These are phyloP conservation scores for Melikaiella ostensackeni DNA, from an alignment of 2,888 invertebrate species.

Conservation along the genomic window DNA sequence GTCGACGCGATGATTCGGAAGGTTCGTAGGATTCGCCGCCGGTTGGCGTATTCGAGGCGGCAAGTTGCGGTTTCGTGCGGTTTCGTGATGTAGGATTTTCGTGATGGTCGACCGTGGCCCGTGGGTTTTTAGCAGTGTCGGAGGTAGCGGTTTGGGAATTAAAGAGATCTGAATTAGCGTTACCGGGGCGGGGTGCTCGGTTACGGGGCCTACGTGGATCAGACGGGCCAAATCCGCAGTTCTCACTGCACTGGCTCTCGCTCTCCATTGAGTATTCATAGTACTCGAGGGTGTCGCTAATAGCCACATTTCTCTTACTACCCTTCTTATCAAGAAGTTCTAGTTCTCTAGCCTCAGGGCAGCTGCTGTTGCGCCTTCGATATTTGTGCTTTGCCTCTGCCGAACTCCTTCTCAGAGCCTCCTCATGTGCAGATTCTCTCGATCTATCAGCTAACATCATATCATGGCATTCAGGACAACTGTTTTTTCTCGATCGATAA, in stretches of 20 bases:
- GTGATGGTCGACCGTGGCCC: constrained; percentile 70
- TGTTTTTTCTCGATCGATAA: constrained; percentile 62
- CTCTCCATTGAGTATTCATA: constrained; percentile 77
- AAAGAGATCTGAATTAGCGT: constrained; percentile 77
- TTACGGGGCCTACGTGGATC: constrained; percentile 76
- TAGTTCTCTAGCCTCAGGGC: constrained; percentile 69
- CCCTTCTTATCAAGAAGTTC: constrained; percentile 73
- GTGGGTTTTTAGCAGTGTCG: constrained; percentile 77
- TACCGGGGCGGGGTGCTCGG: constrained; percentile 77
- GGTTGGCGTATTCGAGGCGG: constrained; percentile 56
- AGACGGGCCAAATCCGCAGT: constrained; percentile 78
- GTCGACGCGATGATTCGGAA: constrained; percentile 58
- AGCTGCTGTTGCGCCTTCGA: constrained; percentile 72
- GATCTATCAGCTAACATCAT: constrained; percentile 53
- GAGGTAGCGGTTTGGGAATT: constrained; percentile 77
- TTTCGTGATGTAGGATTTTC: constrained; percentile 64
- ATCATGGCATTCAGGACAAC: constrained; percentile 68
- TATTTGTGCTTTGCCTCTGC: constrained; percentile 51
- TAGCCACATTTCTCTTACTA: constrained; percentile 77
- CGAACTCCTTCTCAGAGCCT: constrained; percentile 36
- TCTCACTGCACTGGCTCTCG: constrained; percentile 77
- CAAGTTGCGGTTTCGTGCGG: constrained; percentile 60
- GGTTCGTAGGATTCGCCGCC: constrained; percentile 58
- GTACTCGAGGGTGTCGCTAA: constrained; percentile 77
- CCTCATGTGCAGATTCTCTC: constrained; percentile 45